These are phyloP conservation scores for Rhopilema esculentum DNA, from an alignment of 30 jellyfish, hydroid and myxozoan species.

Conservation along the genomic window DNA sequence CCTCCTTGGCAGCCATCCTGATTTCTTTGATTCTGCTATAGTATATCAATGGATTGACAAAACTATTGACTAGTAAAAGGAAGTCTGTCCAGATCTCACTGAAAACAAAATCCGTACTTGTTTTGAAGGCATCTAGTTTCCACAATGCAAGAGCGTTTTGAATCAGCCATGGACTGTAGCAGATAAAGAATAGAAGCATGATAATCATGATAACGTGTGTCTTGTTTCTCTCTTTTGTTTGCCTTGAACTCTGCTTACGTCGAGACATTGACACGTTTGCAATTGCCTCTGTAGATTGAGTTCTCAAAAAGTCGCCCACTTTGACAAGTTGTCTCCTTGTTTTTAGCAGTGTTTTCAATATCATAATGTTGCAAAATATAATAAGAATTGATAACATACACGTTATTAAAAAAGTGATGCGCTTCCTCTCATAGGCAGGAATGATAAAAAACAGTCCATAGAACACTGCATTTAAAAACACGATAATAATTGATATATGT, in stretches of 20 bases:
- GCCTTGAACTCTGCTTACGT: not conserved
- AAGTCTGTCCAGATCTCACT: constrained; percentile 28
- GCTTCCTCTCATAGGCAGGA: not conserved
- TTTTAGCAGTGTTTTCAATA: not conserved
- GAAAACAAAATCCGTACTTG: not conserved
- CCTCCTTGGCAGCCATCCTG: constrained; percentile 1
- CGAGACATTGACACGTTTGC: not conserved
- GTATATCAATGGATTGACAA: constrained; percentile 24
- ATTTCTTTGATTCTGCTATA: constrained; percentile 22
- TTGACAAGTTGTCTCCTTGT: not conserved
- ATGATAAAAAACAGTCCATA: not conserved
- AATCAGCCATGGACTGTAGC: constrained; percentile 1
- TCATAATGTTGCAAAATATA: not conserved
- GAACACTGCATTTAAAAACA: not conserved
- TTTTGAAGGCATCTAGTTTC: not conserved
- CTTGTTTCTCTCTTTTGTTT: not conserved
- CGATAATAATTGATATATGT: not conserved
- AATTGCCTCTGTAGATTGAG: not conserved
- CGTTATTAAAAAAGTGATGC: not conserved
- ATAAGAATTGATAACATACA: not conserved
- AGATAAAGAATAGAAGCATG: not conserved
- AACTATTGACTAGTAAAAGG: constrained; percentile 31
- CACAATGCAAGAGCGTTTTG: not conserved
- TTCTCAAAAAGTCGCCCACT: not conserved
- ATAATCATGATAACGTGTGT: not conserved